These are phyloP conservation scores for Brachyptera risi DNA, from an alignment of 2,888 invertebrate genomes.

Conservation along the genomic window DNA sequence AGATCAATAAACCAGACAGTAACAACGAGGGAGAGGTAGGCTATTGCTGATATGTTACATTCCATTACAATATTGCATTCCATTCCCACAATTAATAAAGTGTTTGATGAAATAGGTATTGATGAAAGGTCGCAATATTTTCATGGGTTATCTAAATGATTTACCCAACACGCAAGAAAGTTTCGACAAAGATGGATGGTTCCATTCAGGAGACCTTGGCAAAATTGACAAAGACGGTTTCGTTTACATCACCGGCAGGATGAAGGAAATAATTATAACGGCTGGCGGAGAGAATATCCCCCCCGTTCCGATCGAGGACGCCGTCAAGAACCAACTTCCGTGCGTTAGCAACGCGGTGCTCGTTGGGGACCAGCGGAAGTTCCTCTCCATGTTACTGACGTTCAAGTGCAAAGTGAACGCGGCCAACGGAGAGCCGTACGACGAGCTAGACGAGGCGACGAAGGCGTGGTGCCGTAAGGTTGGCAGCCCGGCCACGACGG, in stretches of 20 bases:
- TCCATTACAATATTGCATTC: no score
- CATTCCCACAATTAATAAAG: no score
- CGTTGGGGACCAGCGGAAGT: constrained; percentile 83
- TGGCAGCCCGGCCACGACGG: constrained; percentile 63
- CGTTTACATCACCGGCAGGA: constrained; percentile 67
- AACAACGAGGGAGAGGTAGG: constrained; percentile 72
- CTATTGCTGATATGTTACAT: no score
- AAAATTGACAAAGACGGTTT: constrained; percentile 69
- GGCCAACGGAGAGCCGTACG: constrained; percentile 67
- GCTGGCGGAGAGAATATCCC: constrained; percentile 93
- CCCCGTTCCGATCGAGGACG: constrained; percentile 82
- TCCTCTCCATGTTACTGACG: constrained; percentile 76
- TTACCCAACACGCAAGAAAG: constrained; percentile 71
- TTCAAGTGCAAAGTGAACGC: constrained; percentile 75
- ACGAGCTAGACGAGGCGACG: constrained; percentile 61
- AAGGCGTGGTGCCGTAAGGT: constrained; percentile 67
- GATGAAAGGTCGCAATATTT: constrained; percentile 80
- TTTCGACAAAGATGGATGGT: constrained; percentile 79
- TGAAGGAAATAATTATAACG: constrained; percentile 67
- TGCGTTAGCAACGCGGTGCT: constrained; percentile 78
- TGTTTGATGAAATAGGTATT: no score
- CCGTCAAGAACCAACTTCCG: constrained; percentile 69
- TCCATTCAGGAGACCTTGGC: constrained; percentile 86
- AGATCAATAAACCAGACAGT: constrained; percentile 62
- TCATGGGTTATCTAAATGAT: constrained; percentile 85